These are phyloP conservation scores for Calyptomena viridis DNA, from an alignment of 2,113 vertebrate genomes.

Conservation along the genomic window DNA sequence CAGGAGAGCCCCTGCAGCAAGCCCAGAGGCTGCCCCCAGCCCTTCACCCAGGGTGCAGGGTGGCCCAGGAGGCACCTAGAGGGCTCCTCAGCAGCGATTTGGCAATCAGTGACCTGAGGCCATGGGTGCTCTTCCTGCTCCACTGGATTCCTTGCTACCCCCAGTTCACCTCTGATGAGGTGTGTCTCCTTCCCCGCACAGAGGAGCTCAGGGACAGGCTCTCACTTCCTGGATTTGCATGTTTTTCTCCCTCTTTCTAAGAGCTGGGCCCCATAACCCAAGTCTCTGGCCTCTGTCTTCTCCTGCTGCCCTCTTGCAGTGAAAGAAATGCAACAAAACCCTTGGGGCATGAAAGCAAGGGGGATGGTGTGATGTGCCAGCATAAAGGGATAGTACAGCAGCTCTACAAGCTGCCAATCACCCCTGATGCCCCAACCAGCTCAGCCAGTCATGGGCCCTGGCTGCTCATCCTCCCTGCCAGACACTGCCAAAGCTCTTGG, in stretches of 20 bases:
- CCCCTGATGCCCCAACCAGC: not conserved
- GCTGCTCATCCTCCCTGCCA: not conserved
- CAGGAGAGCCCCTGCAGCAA: not conserved
- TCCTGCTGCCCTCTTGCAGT: not conserved
- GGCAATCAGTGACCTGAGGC: not conserved
- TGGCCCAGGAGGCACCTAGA: not conserved
- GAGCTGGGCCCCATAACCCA: not conserved
- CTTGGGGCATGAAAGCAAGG: not conserved
- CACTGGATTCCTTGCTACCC: not conserved
- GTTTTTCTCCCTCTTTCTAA: not conserved
- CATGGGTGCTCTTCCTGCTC: not conserved
- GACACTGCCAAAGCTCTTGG: not conserved
- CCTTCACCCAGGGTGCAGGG: not conserved
- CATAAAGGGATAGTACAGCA: not conserved
- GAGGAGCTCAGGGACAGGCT: not conserved
- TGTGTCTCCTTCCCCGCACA: not conserved
- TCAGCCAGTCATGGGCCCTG: not conserved
- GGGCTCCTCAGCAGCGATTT: not conserved
- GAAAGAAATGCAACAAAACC: not conserved
- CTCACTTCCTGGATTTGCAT: not conserved
- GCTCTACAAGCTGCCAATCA: not conserved
- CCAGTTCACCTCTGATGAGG: not conserved
- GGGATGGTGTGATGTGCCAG: not conserved
- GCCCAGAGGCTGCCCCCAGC: not conserved
- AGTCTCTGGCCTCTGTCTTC: not conserved